A percentile compares a stretch with the other conserved stretches of the same genome.
Conservation (phyloP, 2,113 vertebrate genomes). For the Solenodon paradoxus region DNA sequence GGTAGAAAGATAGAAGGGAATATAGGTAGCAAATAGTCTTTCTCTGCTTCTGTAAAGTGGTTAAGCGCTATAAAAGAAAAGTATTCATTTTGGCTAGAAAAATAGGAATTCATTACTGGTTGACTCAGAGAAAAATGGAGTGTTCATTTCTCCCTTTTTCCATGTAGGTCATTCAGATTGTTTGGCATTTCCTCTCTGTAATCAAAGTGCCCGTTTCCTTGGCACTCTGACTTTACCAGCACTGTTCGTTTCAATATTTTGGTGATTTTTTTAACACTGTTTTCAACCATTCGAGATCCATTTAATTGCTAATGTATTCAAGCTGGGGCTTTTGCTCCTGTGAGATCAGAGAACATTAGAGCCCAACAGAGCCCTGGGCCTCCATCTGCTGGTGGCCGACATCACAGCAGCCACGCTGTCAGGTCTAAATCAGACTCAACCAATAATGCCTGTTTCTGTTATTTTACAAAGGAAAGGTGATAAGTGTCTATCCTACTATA, state of each 20-base stretch:
- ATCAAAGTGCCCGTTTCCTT: neutral
- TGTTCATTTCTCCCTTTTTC: neutral
- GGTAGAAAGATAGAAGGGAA: neutral
- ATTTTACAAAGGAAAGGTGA: neutral
- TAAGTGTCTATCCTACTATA: neutral
- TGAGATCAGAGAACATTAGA: fast-evolving
- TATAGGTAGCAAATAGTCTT: neutral
- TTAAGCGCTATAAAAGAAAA: neutral
- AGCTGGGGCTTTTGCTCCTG: neutral
- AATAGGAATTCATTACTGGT: neutral
- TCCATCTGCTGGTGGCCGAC: slow-evolving; percentile 31
- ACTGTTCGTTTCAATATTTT: neutral
- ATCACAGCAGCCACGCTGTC: neutral
- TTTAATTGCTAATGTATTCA: neutral
- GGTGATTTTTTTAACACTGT: neutral
- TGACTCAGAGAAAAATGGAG: neutral
- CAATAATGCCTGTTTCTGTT: neutral
- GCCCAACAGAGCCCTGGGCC: neutral
- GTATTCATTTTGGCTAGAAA: neutral
- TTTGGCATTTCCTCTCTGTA: neutral
- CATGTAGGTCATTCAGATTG: neutral
- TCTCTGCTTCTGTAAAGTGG: neutral
- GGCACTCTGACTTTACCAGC: neutral
- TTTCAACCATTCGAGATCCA: neutral
- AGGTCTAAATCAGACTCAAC: neutral